A percentile compares a stretch with the other conserved stretches of the same genome.
These are phyloP conservation scores for Gallinago solitaria DNA, from an alignment of 2,797 vertebrate species.

Conservation along the genomic window DNA sequence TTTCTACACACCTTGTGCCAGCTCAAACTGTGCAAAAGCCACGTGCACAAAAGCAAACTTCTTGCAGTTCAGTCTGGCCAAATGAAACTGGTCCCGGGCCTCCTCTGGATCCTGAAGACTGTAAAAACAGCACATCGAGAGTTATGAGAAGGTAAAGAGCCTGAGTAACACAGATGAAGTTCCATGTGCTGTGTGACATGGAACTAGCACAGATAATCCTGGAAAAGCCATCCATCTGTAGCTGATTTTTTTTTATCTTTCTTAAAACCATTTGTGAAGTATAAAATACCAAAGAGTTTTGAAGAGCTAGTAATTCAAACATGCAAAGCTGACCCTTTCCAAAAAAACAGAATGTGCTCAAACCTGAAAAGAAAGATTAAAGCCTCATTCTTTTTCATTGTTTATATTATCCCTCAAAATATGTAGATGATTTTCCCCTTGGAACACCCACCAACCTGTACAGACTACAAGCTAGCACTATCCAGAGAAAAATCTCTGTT, in stretches of 20 bases:
- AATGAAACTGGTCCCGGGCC: constrained; percentile 89
- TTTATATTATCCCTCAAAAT: background rate
- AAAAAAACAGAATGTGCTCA: background rate
- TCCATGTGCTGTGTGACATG: background rate
- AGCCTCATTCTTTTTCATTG: background rate
- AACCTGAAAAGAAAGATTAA: background rate
- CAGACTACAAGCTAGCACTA: background rate
- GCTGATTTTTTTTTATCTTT: background rate
- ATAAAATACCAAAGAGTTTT: background rate
- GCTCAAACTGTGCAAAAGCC: constrained; percentile 93
- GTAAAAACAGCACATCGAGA: background rate
- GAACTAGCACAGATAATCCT: background rate
- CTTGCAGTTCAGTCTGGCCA: constrained; percentile 90
- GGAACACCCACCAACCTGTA: background rate
- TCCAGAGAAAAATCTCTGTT: background rate
- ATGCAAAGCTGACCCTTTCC: background rate
- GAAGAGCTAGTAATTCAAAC: background rate
- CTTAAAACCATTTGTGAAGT: background rate
- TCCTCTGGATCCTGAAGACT: constrained; percentile 93
- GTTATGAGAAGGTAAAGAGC: background rate
- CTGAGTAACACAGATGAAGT: background rate
- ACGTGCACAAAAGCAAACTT: constrained; percentile 95
- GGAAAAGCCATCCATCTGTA: background rate
- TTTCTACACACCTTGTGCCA: constrained; percentile 84
- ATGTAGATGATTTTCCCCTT: background rate